phyloP scores from a whole-genome alignment of 2,888 invertebrate species.

The Drosophila gaucha region DNA sequence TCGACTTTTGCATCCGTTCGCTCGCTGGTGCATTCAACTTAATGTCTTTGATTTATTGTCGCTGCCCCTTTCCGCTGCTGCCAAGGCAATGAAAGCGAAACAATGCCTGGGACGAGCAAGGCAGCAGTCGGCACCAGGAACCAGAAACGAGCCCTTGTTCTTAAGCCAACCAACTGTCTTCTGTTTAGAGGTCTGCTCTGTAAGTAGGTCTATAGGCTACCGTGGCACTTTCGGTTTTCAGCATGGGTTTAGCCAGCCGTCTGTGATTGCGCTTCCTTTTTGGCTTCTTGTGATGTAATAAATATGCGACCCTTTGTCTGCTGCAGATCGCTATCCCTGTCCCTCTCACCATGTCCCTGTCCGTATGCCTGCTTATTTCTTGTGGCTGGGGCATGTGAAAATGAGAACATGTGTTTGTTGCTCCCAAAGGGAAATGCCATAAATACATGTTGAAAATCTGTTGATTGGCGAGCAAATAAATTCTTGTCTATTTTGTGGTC shows the following conservation, averaged over 20 bases:
- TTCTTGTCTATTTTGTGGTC: conserved; percentile 68
- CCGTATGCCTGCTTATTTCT: neutral
- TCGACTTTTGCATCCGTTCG: conserved; percentile 77
- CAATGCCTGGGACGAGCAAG: conserved; percentile 48
- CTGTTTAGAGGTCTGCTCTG: conserved; percentile 25
- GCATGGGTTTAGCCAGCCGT: conserved; percentile 29
- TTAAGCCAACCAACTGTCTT: conserved; percentile 47
- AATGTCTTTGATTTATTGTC: conserved; percentile 79
- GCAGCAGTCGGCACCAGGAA: conserved; percentile 22
- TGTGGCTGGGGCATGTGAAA: conserved; percentile 59
- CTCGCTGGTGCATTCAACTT: conserved; percentile 73
- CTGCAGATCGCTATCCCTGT: conserved; percentile 37
- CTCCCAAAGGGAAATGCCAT: conserved; percentile 59
- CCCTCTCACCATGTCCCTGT: conserved; percentile 7
- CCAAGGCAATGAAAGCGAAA: conserved; percentile 79
- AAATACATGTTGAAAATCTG: conserved; percentile 73
- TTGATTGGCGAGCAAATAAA: conserved; percentile 70
- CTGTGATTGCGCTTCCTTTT: conserved; percentile 57
- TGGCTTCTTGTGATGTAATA: conserved; percentile 69
- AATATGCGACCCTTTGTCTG: conserved; percentile 66
- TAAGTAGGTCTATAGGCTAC: conserved; percentile 81
- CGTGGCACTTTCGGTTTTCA: conserved; percentile 73
- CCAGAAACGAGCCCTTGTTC: conserved; percentile 59
- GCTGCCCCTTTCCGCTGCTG: conserved; percentile 44
- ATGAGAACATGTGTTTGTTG: conserved; percentile 71